phyloP scores from a whole-genome alignment of 1,140 invertebrate species.

The Drosophila athabasca region DNA sequence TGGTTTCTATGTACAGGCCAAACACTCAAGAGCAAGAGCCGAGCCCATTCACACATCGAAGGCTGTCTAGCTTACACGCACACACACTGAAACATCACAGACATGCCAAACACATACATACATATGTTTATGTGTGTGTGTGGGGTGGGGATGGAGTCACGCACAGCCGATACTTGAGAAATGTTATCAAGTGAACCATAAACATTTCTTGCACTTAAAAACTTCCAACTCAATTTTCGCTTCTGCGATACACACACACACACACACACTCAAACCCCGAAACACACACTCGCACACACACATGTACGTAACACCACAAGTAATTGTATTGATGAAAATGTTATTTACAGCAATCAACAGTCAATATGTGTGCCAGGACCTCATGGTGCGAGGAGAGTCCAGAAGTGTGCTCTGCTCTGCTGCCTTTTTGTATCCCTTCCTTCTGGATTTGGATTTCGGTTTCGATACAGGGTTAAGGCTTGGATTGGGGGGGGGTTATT shows the following conservation, averaged over 20 bases:
- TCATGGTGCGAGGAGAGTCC: too few relatives aligned
- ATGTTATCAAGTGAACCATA: constrained; percentile 76
- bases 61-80: background rate
- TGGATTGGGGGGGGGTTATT: background rate
- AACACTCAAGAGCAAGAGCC: background rate
- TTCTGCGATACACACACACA: constrained; percentile 42
- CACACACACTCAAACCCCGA: constrained; percentile 10
- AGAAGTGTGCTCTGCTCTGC: too few relatives aligned
- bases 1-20: background rate
- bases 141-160: constrained; percentile 31
- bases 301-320: constrained; percentile 34
- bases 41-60: constrained; percentile 1
- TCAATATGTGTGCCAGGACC: constrained; percentile 41
- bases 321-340: constrained; percentile 79
- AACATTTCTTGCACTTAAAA: constrained; percentile 74
- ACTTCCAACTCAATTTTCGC: constrained; percentile 74
- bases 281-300: background rate
- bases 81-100: background rate
- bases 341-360: constrained; percentile 70
- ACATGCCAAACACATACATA: constrained; percentile 5
- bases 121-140: too few relatives aligned
- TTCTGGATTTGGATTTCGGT: constrained; percentile 2
- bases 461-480: too few relatives aligned
- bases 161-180: constrained; percentile 47
- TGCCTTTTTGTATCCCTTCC: constrained; percentile 42